phyloP scores from a whole-genome alignment of 2,113 vertebrate genomes.

The Herpetotheres cachinnans region DNA sequence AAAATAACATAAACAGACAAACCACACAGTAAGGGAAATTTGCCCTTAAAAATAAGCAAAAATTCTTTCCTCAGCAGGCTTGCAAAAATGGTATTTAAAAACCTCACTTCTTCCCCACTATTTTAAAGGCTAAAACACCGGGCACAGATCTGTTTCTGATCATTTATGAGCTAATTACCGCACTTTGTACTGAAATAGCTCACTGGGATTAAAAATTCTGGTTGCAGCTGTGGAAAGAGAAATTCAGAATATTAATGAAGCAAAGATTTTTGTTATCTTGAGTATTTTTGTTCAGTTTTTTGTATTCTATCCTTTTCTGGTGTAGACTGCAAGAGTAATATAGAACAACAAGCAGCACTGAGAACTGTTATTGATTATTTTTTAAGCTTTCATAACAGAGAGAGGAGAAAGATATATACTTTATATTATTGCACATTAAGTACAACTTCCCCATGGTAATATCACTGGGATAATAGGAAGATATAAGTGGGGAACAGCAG shows the following conservation, averaged over 20 bases:
- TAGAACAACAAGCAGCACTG: neutral
- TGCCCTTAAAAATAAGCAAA: slow-evolving; percentile 44
- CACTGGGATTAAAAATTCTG: slow-evolving; percentile 42
- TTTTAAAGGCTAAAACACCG: slow-evolving; percentile 8
- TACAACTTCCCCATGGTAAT: neutral
- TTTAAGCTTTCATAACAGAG: neutral
- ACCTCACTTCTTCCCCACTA: neutral
- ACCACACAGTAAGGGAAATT: slow-evolving; percentile 9
- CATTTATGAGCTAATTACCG: slow-evolving; percentile 53
- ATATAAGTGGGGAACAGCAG: neutral
- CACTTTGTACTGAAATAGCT: slow-evolving; percentile 55
- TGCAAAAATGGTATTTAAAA: slow-evolving; percentile 27
- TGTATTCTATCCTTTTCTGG: neutral
- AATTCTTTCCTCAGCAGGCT: slow-evolving; percentile 1
- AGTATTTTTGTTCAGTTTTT: neutral
- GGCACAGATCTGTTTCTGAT: slow-evolving; percentile 26
- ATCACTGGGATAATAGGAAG: neutral
- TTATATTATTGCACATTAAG: neutral
- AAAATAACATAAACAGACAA: slow-evolving; percentile 37
- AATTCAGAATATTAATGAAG: slow-evolving; percentile 59
- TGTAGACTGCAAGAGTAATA: neutral
- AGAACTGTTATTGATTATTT: neutral
- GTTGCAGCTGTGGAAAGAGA: slow-evolving; percentile 54
- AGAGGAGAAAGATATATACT: neutral
- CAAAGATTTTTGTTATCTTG: neutral